Conservation (phyloP, 2,888 invertebrate genomes). For the Stegophylla sp. region DNA sequence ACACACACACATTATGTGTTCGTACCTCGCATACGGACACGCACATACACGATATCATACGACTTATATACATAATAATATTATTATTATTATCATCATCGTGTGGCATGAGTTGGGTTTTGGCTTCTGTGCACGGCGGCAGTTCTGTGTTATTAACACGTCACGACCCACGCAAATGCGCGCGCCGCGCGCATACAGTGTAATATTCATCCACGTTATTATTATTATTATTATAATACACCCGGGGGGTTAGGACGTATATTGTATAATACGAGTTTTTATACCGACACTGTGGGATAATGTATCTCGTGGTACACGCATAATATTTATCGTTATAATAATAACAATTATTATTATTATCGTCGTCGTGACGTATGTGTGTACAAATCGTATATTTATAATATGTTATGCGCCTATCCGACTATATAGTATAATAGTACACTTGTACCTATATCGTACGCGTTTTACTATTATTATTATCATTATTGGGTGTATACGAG, state of each 20-base stretch:
- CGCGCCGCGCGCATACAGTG: not conserved
- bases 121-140: constrained; percentile 30
- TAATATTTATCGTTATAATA: constrained; percentile 21
- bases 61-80: not conserved
- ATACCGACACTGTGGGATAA: no score
- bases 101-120: not conserved
- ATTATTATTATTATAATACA: no score
- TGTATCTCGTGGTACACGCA: constrained; percentile 25
- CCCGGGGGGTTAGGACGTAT: not conserved
- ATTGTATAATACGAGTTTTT: no score
- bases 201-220: not conserved
- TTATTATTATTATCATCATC: no score
- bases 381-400: not conserved
- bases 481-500: not conserved
- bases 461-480: no score
- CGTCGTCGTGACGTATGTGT: not conserved
- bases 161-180: constrained; percentile 50
- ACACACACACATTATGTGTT: not conserved
- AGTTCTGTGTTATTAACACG: constrained; percentile 54
- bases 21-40: not conserved
- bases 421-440: no score
- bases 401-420: no score
- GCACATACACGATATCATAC: not conserved
- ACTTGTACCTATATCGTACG: no score
- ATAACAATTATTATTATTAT: constrained; percentile 29